phyloP scores from a whole-genome alignment of 2,113 vertebrate genomes.

The Pleuronectes platessa region DNA sequence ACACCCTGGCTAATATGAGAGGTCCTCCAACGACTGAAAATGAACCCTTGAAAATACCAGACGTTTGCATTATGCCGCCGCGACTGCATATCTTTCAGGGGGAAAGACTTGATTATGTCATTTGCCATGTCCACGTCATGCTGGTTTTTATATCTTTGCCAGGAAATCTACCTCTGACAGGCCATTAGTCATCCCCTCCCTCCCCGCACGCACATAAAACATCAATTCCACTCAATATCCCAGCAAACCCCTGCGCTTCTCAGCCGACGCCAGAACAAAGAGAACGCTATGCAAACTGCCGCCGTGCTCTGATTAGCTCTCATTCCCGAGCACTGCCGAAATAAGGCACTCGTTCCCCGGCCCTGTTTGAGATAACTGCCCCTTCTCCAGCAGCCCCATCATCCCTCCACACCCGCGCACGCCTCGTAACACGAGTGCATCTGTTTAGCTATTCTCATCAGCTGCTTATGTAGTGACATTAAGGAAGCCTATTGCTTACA shows the following conservation, averaged over 20 bases:
- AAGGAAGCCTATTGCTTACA: slow-evolving; percentile 81
- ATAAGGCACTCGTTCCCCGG: slow-evolving; percentile 72
- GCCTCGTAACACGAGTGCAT: slow-evolving; percentile 57
- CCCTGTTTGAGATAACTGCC: slow-evolving; percentile 77
- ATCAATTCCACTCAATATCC: slow-evolving; percentile 79
- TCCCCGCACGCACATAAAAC: slow-evolving; percentile 75
- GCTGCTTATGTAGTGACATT: slow-evolving; percentile 82
- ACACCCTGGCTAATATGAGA: slow-evolving; percentile 77
- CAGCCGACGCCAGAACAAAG: slow-evolving; percentile 78
- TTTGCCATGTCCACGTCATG: slow-evolving; percentile 82
- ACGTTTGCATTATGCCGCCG: slow-evolving; percentile 77
- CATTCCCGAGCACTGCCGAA: slow-evolving; percentile 70
- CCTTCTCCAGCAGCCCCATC: slow-evolving; percentile 62
- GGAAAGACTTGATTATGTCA: slow-evolving; percentile 79
- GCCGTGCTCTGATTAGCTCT: slow-evolving; percentile 76
- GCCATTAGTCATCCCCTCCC: slow-evolving; percentile 78
- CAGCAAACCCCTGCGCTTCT: slow-evolving; percentile 71
- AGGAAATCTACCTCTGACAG: slow-evolving; percentile 82
- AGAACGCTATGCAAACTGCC: slow-evolving; percentile 75
- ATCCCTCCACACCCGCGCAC: slow-evolving; percentile 50
- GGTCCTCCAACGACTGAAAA: slow-evolving; percentile 71
- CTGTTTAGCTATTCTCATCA: slow-evolving; percentile 79
- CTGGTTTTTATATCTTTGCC: slow-evolving; percentile 81
- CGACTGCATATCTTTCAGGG: slow-evolving; percentile 76
- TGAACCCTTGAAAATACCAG: slow-evolving; percentile 75